A percentile compares a stretch with the other conserved stretches of the same genome.
These are phyloP conservation scores for Schizotus pectinicornis DNA, from an alignment of 2,888 invertebrate genomes.

Conservation along the genomic window DNA sequence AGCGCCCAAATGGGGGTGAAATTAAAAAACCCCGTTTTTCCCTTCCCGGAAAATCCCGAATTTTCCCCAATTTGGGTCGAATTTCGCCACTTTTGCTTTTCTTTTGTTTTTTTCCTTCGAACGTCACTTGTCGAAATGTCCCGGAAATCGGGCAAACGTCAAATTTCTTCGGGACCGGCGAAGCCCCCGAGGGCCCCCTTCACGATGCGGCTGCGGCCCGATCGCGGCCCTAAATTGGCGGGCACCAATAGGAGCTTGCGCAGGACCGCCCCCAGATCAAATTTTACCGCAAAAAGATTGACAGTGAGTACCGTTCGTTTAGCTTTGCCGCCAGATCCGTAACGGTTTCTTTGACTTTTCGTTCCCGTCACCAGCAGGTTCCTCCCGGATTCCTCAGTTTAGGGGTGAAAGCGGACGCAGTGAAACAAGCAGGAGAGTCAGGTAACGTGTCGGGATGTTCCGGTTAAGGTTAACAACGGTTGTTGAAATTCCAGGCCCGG, in stretches of 20 bases:
- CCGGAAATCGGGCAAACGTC: too few relatives aligned
- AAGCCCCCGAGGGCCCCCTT: too few relatives aligned
- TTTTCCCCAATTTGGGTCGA: too few relatives aligned
- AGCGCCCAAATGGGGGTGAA: too few relatives aligned
- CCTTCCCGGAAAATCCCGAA: too few relatives aligned
- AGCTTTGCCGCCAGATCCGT: constrained; percentile 13
- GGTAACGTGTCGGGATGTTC: neutral
- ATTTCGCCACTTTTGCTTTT: too few relatives aligned
- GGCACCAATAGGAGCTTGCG: neutral
- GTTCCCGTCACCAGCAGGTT: constrained; percentile 5
- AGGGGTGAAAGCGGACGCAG: neutral
- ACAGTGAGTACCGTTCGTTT: constrained; percentile 20
- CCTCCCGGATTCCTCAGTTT: constrained; percentile 8
- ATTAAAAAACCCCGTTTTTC: too few relatives aligned
- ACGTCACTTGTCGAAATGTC: too few relatives aligned
- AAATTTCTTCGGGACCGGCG: too few relatives aligned
- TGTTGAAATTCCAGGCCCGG: neutral
- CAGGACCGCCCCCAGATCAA: constrained; percentile 2
- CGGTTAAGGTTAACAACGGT: neutral
- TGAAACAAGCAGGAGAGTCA: neutral
- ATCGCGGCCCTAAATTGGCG: too few relatives aligned
- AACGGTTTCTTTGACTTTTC: constrained; percentile 16
- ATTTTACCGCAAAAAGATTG: constrained; percentile 24
- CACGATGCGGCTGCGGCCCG: too few relatives aligned
- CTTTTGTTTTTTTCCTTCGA: too few relatives aligned